Percentiles rank a stretch among this genome's conserved stretches.
Evolutionary conservation across 53 echinoderm and acorn worm species (phyloP).

Genomic region (Paracentrotus lividus): DNA sequence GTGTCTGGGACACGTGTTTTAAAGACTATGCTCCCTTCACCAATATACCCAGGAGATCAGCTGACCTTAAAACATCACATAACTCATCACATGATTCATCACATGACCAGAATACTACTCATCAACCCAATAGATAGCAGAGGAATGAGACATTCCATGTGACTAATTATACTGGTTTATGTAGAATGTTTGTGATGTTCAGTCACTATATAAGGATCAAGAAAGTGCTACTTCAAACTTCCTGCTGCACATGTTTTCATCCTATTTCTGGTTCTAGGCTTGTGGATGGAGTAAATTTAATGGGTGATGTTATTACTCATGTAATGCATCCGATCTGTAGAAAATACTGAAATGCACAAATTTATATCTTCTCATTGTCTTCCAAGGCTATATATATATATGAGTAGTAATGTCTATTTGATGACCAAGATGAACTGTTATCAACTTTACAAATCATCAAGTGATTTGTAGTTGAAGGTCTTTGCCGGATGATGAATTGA

Average conservation of each 20-base stretch:
- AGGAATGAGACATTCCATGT: background rate
- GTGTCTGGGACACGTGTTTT: slow-evolving; percentile 91
- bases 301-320: too few relatives aligned
- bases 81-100: slow-evolving; percentile 49
- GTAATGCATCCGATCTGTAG: too few relatives aligned
- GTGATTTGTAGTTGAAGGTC: too few relatives aligned
- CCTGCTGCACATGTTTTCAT: background rate
- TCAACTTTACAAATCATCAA: too few relatives aligned
- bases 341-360: too few relatives aligned
- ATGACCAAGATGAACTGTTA: too few relatives aligned
- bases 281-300: background rate
- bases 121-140: slow-evolving; percentile 9
- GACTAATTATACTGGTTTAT: background rate
- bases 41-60: slow-evolving; percentile 78
- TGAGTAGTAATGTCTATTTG: too few relatives aligned
- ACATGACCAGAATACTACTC: slow-evolving; percentile 16
- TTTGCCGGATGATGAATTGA: too few relatives aligned
- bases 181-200: background rate
- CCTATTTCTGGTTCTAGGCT: background rate
- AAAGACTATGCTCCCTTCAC: slow-evolving; percentile 90
- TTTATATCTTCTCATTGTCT: too few relatives aligned
- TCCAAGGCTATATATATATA: too few relatives aligned
- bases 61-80: slow-evolving; percentile 73
- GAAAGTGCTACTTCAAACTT: background rate
- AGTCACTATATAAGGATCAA: background rate